phyloP scores from a whole-genome alignment of 2,888 invertebrate genomes.

The Octonoba sinensis region DNA sequence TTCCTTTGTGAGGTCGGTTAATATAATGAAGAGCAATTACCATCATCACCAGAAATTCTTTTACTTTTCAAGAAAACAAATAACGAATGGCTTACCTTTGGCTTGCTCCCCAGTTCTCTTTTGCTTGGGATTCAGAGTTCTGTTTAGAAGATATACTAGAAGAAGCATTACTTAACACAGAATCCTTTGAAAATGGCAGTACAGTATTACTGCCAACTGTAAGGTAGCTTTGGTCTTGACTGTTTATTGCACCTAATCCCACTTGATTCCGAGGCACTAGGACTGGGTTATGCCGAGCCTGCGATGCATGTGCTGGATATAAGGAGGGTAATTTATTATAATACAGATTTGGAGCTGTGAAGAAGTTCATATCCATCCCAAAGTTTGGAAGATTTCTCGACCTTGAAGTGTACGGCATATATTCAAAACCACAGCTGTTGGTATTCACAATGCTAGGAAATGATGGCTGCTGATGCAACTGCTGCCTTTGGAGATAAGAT shows the following conservation, averaged over 20 bases:
- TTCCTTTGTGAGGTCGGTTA: too few species aligned
- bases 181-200: conserved; percentile 44
- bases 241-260: conserved; percentile 58
- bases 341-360: conserved; percentile 55
- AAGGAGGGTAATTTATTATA: conserved; percentile 49
- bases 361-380: conserved; percentile 58
- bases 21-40: too few species aligned
- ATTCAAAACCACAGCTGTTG: conserved; percentile 47
- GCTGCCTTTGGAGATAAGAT: conserved; percentile 47
- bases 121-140: conserved; percentile 38
- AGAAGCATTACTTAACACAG: conserved; percentile 12
- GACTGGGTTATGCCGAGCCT: conserved; percentile 49
- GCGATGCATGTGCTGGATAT: conserved; percentile 49
- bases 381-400: conserved; percentile 51
- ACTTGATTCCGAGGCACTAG: conserved; percentile 40
- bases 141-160: conserved; percentile 26
- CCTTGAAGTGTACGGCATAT: conserved; percentile 49
- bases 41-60: too few species aligned
- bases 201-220: conserved; percentile 44
- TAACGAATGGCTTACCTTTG: conserved; percentile 36
- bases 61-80: not conserved
- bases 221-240: conserved; percentile 59
- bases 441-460: conserved; percentile 55
- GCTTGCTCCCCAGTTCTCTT: conserved; percentile 46
- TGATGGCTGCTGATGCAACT: conserved; percentile 45